Evolutionary conservation across 2,113 vertebrate genomes (phyloP), one percentile per base, ranked within the genome.

Genomic region (Tetrao urogallus): DNA sequence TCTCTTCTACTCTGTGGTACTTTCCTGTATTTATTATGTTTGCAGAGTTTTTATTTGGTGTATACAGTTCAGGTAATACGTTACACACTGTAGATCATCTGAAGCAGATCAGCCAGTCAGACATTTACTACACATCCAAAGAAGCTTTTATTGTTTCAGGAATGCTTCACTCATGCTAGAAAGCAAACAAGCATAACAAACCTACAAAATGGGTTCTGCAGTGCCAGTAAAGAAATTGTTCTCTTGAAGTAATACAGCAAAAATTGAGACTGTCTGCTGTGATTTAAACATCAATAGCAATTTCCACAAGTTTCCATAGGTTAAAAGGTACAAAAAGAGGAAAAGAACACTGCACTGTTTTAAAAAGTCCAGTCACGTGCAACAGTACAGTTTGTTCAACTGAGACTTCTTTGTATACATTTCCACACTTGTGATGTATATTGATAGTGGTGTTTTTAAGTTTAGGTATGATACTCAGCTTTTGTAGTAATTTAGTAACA

Each of bases 231-330:
- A 86, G 19, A 57, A 90, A 50, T 72, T 71, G 18, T 71, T 91
- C 25, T 71, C 38, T 89, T 57, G 19, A 89, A 93, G 72, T 36
- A 82, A 63, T 67, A 40, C 38, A 80, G 38, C 22, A 82, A 69
- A 94, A 87, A 18, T 15, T 64, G 89, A 36, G 45, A 57, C 80
- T 56, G 60, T 47, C 87, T 90, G 28, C 45, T 82, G 32, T 79
- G 45, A 34, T 93, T 36, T 77, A 67, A 84, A 85, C 88, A 10
- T 79, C 32, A 56, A 27, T 42, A 89, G 36, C 52, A 30, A 78
- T 91, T 89, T 56, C 20, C 47, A 38, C 20, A 42, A 32, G 15
- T 52, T 86, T 77, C 22, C 54, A 8, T 12, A 48, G 50, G n/a
- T 79, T 82, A 72, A 85, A 48, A 73, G 57, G 27, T 93, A 79